phyloP scores from a whole-genome alignment of 1,140 invertebrate species.

The Lepidurus couesii region DNA sequence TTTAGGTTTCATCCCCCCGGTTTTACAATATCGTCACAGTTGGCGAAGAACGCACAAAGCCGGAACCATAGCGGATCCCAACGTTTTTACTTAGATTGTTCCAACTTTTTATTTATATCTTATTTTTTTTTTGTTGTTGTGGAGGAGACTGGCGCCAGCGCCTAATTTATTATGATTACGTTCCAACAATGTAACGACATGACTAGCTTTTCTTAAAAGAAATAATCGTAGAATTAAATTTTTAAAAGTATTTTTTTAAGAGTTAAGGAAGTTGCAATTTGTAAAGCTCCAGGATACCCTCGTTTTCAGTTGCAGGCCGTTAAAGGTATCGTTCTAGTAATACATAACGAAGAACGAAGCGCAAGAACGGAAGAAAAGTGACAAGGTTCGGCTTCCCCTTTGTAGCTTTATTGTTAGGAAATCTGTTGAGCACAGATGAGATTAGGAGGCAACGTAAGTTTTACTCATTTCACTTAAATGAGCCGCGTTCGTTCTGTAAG shows the following conservation, averaged over 20 bases:
- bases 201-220: neutral
- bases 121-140: neutral
- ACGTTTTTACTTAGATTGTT: conserved; percentile 5
- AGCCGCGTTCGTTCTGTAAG: too few species aligned
- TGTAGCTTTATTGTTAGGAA: too few species aligned
- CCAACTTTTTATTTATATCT: neutral
- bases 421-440: too few species aligned
- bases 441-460: too few species aligned
- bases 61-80: conserved; percentile 17
- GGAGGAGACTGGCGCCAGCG: conserved; percentile 11
- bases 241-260: neutral
- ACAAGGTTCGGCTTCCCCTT: neutral
- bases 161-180: conserved; percentile 20
- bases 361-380: neutral
- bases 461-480: too few species aligned
- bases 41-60: neutral
- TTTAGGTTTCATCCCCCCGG: conserved; percentile 6
- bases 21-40: conserved; percentile 16
- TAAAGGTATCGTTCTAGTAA: neutral
- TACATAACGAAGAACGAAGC: neutral
- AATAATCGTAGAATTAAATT: neutral
- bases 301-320: neutral
- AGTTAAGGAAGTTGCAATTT: conserved; percentile 4
- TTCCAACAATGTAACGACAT: neutral
- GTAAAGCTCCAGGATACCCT: neutral